Evolutionary conservation across 2,888 invertebrate genomes (phyloP).

Genomic region (Matsumyia berberina): DNA sequence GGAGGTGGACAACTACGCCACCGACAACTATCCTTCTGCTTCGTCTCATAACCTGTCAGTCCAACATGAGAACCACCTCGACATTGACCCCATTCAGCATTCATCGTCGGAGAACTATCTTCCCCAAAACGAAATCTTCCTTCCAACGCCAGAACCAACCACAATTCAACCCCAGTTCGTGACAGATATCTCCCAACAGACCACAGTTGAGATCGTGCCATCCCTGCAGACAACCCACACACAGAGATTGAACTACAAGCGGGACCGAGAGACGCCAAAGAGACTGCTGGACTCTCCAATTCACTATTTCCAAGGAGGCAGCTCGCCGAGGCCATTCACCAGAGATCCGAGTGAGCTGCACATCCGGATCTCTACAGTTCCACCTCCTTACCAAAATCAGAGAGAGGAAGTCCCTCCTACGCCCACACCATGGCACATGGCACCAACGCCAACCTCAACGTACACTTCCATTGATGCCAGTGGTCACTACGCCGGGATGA

Average conservation of each 20-base stretch:
- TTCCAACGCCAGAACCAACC: constrained; percentile 51
- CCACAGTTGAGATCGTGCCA: constrained; percentile 70
- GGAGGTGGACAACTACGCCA: constrained; percentile 80
- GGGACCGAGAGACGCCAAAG: constrained; percentile 82
- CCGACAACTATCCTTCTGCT: constrained; percentile 86
- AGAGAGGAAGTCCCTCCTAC: constrained; percentile 39
- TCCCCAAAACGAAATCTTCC: constrained; percentile 58
- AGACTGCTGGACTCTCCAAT: constrained; percentile 87
- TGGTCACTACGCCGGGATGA: constrained; percentile 81
- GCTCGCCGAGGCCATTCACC: constrained; percentile 85
- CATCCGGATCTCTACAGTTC: constrained; percentile 77
- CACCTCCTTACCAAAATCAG: constrained; percentile 27
- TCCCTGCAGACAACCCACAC: constrained; percentile 72
- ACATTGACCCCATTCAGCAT: constrained; percentile 65
- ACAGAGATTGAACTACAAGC: constrained; percentile 62
- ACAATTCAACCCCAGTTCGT: constrained; percentile 60
- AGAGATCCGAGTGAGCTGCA: constrained; percentile 81
- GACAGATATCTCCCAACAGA: constrained; percentile 51
- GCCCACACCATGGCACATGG: constrained; percentile 77
- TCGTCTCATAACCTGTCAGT: constrained; percentile 77
- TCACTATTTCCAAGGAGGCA: constrained; percentile 84
- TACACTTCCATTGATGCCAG: constrained; percentile 83
- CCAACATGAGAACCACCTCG: constrained; percentile 71
- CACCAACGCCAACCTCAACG: constrained; percentile 82
- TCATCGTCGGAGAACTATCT: constrained; percentile 62